Percentiles rank a stretch among this genome's conserved stretches.
Evolutionary conservation across 2,888 invertebrate species (phyloP).

Genomic region (Liodrosophila aerea): DNA sequence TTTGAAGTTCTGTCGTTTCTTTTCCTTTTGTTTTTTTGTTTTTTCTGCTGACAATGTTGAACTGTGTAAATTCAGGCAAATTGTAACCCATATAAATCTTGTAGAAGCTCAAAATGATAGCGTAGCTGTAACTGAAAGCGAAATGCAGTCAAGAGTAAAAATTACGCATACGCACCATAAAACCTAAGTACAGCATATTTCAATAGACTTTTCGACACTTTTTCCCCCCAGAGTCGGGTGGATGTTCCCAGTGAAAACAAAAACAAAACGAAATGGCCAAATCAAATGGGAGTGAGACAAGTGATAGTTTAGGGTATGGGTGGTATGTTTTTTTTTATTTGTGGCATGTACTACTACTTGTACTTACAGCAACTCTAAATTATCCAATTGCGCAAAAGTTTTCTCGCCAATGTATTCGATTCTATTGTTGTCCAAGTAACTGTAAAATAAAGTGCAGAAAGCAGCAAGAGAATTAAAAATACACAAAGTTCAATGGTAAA

Average conservation of each 20-base stretch:
- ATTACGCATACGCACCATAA: conserved; percentile 77
- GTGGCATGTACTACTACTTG: no score
- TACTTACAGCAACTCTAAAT: conserved; percentile 83
- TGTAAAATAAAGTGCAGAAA: conserved; percentile 65
- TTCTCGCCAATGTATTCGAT: conserved; percentile 82
- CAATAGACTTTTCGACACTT: conserved; percentile 74
- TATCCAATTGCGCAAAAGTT: conserved; percentile 82
- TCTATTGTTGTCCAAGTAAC: conserved; percentile 83
- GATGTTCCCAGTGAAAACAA: conserved; percentile 25
- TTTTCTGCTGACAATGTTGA: conserved; percentile 41
- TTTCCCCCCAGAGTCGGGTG: conserved; percentile 19
- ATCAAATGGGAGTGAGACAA: conserved; percentile 16
- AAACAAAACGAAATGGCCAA: conserved; percentile 15
- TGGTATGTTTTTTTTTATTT: background rate
- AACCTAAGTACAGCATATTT: conserved; percentile 76
- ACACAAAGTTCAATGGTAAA: background rate
- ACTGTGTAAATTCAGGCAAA: conserved; percentile 23
- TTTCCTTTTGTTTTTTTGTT: conserved; percentile 10
- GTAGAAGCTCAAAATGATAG: conserved; percentile 41
- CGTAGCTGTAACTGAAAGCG: conserved; percentile 55
- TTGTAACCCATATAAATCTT: conserved; percentile 65
- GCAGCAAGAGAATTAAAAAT: background rate
- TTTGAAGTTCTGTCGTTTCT: conserved; percentile 28
- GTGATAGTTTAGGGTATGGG: background rate
- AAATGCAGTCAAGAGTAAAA: conserved; percentile 74